Evolutionary conservation across 2,113 vertebrate species (phyloP).

Genomic region (Clupea harengus): DNA sequence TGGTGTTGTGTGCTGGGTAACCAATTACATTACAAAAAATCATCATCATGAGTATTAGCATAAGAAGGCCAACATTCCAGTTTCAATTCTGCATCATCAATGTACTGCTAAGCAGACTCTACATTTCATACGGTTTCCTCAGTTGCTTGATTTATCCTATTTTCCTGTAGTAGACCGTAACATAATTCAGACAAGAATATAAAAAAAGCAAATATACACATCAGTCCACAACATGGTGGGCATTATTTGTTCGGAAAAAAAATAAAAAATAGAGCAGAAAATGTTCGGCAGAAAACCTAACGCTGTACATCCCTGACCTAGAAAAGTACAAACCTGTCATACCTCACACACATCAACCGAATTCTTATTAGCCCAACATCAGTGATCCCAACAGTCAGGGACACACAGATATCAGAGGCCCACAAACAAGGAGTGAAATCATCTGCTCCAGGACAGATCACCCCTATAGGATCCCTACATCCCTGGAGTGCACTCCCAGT

Average conservation of each 20-base stretch:
- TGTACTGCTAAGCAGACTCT: background rate
- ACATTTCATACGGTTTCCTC: background rate
- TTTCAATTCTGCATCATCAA: background rate
- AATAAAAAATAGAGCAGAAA: background rate
- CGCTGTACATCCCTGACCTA: constrained; percentile 2
- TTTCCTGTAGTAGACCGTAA: background rate
- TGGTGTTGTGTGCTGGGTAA: background rate
- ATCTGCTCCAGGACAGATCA: background rate
- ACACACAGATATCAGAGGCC: background rate
- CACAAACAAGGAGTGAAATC: background rate
- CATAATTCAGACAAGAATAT: background rate
- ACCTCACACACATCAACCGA: background rate
- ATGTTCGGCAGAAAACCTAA: background rate
- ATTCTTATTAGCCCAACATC: background rate
- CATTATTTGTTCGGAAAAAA: background rate
- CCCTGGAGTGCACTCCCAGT: background rate
- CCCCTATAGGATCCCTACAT: background rate
- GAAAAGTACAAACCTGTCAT: background rate
- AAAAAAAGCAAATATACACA: background rate
- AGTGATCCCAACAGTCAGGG: background rate
- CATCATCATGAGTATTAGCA: background rate
- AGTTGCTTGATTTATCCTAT: background rate
- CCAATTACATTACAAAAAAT: background rate
- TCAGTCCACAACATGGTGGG: background rate
- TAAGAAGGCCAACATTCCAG: constrained; percentile 2